Evolutionary conservation across 2,888 invertebrate genomes (phyloP).

Genomic region (Nomada fabriciana): DNA sequence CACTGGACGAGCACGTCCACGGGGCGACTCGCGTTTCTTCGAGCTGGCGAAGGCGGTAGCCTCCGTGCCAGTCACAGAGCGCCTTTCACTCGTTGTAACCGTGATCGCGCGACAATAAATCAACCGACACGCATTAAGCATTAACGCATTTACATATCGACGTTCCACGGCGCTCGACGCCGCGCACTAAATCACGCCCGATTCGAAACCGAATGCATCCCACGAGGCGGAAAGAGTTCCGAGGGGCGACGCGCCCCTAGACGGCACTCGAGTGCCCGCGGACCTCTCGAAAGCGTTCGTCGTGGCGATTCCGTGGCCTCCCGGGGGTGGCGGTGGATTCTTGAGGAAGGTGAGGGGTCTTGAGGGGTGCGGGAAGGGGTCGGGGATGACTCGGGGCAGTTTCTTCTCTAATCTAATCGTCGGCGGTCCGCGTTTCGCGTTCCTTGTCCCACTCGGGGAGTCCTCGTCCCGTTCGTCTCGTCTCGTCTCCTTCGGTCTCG

Average conservation of each 20-base stretch:
- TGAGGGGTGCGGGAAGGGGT: slow-evolving; percentile 44
- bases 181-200: slow-evolving; percentile 46
- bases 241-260: too few relatives aligned
- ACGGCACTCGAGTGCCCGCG: background rate
- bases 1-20: background rate
- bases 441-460: slow-evolving; percentile 23
- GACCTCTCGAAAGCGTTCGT: background rate
- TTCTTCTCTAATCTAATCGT: slow-evolving; percentile 76
- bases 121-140: slow-evolving; percentile 68
- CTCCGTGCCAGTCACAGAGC: slow-evolving; percentile 4
- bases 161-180: slow-evolving; percentile 33
- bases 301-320: background rate
- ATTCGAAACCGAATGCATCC: slow-evolving; percentile 53
- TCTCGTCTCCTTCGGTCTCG: slow-evolving; percentile 11
- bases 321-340: too few relatives aligned
- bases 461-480: background rate
- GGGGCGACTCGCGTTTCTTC: slow-evolving; percentile 22
- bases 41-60: background rate
- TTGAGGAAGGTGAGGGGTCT: too few relatives aligned
- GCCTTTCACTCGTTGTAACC: slow-evolving; percentile 60
- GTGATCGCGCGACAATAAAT: slow-evolving; percentile 58
- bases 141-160: slow-evolving; percentile 69
- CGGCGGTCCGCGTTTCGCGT: slow-evolving; percentile 49
- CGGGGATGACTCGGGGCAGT: slow-evolving; percentile 51
- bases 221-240: slow-evolving; percentile 6